phyloP scores from a whole-genome alignment of 2,113 vertebrate genomes.

The rat (Rattus norvegicus) region GRCr8 NC_086023.1:138690501-138691000 shows the following conservation, averaged over 20 bases:
- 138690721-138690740: neutral
- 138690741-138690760: neutral
- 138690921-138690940: constrained; percentile 48
- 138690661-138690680: no score
- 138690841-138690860: neutral
- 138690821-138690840: neutral
- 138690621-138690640: no score
- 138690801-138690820: neutral
- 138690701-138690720: neutral
- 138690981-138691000: constrained; percentile 12
- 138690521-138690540: no score
- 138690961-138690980: constrained; percentile 31
- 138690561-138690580: no score
- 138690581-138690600: no score
- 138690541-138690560: no score
- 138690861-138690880: constrained; percentile 45
- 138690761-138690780: neutral
- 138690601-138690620: no score
- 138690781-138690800: constrained; percentile 17
- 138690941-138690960: neutral
- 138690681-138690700: no score
- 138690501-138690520: no score
- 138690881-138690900: neutral
- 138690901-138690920: constrained; percentile 25
- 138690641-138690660: no score